Conservation (phyloP, 2,888 invertebrate genomes). For the Muscina levida region DNA sequence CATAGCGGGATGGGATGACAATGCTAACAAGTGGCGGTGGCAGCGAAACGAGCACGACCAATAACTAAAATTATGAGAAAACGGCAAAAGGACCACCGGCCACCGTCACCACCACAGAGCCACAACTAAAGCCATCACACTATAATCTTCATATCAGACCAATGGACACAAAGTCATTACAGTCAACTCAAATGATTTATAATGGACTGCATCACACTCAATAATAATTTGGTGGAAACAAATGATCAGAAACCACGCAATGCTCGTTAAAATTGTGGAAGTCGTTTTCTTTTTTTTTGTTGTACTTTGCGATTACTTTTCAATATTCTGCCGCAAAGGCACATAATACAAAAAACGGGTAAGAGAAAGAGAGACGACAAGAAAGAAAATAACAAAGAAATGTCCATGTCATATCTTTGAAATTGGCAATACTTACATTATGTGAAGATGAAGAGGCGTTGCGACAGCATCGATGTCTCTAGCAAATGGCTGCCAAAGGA, state of each 20-base stretch:
- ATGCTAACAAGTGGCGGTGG: constrained; percentile 33
- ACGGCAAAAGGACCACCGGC: background rate
- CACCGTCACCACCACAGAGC: background rate
- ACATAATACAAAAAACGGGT: no score
- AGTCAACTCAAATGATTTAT: constrained; percentile 58
- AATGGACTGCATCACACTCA: constrained; percentile 44
- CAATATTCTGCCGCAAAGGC: background rate
- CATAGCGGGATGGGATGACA: constrained; percentile 55
- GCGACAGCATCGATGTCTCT: no score
- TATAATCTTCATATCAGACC: background rate
- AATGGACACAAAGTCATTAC: constrained; percentile 44
- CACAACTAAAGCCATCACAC: background rate
- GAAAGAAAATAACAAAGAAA: constrained; percentile 13
- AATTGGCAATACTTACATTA: background rate
- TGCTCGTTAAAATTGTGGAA: constrained; percentile 52
- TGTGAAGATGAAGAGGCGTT: no score
- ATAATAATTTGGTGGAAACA: constrained; percentile 53
- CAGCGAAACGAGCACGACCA: background rate
- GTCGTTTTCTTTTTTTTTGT: constrained; percentile 22
- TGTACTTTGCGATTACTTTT: no score
- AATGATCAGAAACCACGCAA: constrained; percentile 58
- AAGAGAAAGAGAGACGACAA: no score
- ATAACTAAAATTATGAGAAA: background rate
- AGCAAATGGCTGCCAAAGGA: no score
- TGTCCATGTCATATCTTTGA: constrained; percentile 21